A percentile compares a stretch with the other conserved stretches of the same genome.
phyloP scores from a whole-genome alignment of 1,140 invertebrate genomes.

The Acromyrmex heyeri region DNA sequence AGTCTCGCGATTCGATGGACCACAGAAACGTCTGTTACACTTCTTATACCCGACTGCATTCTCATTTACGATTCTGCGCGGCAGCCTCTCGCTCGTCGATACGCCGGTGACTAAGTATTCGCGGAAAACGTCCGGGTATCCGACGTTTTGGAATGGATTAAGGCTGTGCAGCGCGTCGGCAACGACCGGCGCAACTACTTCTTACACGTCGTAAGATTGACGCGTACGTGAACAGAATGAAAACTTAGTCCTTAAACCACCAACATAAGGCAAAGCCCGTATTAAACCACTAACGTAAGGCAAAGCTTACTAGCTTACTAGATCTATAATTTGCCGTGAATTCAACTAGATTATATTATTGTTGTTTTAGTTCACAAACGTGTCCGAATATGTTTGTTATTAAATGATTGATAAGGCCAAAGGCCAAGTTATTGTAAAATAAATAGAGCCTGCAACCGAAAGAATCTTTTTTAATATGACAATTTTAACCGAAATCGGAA shows the following conservation, averaged over 20 bases:
- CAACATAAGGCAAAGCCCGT: neutral
- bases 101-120: constrained; percentile 72
- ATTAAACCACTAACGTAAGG: too few relatives aligned
- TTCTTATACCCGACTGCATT: constrained; percentile 15
- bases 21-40: constrained; percentile 48
- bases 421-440: neutral
- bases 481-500: too few relatives aligned
- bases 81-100: constrained; percentile 35
- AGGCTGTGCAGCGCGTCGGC: constrained; percentile 57
- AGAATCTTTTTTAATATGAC: too few relatives aligned
- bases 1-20: constrained; percentile 41
- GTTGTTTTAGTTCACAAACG: constrained; percentile 2
- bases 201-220: constrained; percentile 60
- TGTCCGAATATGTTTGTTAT: neutral
- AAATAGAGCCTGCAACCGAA: neutral
- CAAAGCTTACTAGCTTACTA: neutral
- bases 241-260: neutral
- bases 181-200: constrained; percentile 67
- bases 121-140: constrained; percentile 71
- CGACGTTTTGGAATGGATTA: constrained; percentile 74
- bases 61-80: constrained; percentile 72
- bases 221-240: constrained; percentile 68
- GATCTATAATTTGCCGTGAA: constrained; percentile 39
- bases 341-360: constrained; percentile 27
- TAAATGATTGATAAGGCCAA: neutral